A percentile compares a stretch with the other conserved stretches of the same genome.
These are phyloP conservation scores for Trissolcus japonicus DNA, from an alignment of 2,888 invertebrate genomes.

Conservation along the genomic window DNA sequence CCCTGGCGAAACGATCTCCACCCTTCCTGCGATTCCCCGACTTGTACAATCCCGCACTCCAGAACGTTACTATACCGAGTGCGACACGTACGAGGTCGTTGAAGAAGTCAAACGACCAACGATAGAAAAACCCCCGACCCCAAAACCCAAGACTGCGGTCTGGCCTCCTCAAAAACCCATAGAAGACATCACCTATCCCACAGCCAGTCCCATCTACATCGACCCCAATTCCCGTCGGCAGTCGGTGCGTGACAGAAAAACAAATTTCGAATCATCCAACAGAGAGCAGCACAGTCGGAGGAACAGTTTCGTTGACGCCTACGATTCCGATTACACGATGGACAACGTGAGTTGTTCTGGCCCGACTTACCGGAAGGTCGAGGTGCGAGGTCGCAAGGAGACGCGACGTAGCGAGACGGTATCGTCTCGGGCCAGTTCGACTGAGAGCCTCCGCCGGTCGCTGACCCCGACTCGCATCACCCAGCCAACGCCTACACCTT, in stretches of 20 bases:
- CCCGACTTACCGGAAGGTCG: conserved; percentile 68
- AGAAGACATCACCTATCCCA: conserved; percentile 73
- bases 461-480: conserved; percentile 72
- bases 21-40: conserved; percentile 4
- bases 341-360: conserved; percentile 71
- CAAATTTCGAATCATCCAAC: conserved; percentile 63
- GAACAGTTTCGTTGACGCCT: conserved; percentile 56
- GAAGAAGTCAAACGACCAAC: conserved; percentile 57
- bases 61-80: conserved; percentile 62
- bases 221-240: conserved; percentile 70
- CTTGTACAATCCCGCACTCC: conserved; percentile 7
- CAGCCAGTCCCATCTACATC: conserved; percentile 74
- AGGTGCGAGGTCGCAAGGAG: conserved; percentile 61
- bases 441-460: conserved; percentile 70
- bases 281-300: conserved; percentile 51
- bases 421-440: conserved; percentile 67
- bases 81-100: conserved; percentile 62
- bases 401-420: conserved; percentile 61
- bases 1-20: conserved; percentile 26
- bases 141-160: conserved; percentile 65
- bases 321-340: conserved; percentile 63
- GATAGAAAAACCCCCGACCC: conserved; percentile 60
- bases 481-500: conserved; percentile 72
- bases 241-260: conserved; percentile 66
- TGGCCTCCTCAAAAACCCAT: conserved; percentile 73